These are phyloP conservation scores for Hydractinia symbiolongicarpus DNA, from an alignment of 30 jellyfish, hydroid and myxozoan genomes.

Conservation along the genomic window DNA sequence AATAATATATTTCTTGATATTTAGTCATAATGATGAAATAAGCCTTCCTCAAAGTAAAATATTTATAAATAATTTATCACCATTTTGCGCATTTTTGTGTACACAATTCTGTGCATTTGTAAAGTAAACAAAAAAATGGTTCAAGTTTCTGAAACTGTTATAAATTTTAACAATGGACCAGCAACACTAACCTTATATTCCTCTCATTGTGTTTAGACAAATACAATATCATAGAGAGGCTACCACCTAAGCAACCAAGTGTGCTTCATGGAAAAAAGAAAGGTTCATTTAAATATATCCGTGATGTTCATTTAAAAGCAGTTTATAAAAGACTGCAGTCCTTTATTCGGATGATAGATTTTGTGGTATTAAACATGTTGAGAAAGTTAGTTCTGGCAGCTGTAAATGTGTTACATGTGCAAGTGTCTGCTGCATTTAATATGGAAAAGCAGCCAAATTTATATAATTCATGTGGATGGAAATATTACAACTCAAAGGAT, in stretches of 20 bases:
- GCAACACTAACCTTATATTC: not conserved
- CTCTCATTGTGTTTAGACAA: constrained; percentile 30
- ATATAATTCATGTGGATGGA: constrained; percentile 22
- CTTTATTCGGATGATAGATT: constrained; percentile 59
- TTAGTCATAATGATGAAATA: no score
- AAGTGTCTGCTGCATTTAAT: constrained; percentile 39
- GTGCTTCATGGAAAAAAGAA: constrained; percentile 15
- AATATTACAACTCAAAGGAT: constrained; percentile 11
- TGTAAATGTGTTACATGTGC: constrained; percentile 34
- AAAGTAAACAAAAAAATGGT: no score
- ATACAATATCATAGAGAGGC: constrained; percentile 40
- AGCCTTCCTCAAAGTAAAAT: no score
- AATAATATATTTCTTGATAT: no score
- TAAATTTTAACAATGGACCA: no score
- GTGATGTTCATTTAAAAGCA: constrained; percentile 36
- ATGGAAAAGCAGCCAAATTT: constrained; percentile 35
- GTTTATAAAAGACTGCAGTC: constrained; percentile 37
- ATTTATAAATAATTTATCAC: no score
- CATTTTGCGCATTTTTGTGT: no score
- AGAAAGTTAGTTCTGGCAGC: constrained; percentile 44
- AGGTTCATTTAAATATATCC: constrained; percentile 41
- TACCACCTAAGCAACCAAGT: not conserved
- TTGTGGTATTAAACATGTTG: constrained; percentile 47
- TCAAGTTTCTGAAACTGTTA: no score
- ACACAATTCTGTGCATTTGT: no score